phyloP scores from a whole-genome alignment of 2,888 invertebrate species.

The Chymomyza procnemis region DNA sequence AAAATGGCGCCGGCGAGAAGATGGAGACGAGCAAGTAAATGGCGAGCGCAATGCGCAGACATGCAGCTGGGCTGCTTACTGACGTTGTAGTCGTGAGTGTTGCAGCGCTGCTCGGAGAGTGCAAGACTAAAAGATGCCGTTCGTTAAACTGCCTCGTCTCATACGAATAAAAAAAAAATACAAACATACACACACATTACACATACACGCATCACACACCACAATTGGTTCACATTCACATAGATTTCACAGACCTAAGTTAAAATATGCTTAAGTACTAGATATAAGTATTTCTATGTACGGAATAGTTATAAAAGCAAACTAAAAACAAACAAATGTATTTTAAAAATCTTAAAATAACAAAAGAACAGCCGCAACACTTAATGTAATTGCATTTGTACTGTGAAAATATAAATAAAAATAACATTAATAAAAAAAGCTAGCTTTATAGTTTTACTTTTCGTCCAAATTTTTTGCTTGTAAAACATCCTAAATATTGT shows the following conservation, averaged over 20 bases:
- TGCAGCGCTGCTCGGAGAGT: slow-evolving; percentile 35
- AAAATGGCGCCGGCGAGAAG: slow-evolving; percentile 41
- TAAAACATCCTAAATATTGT: no score
- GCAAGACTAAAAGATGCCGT: slow-evolving; percentile 31
- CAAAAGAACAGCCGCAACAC: slow-evolving; percentile 30
- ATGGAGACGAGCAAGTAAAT: slow-evolving; percentile 48
- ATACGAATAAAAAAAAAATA: not conserved
- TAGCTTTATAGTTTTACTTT: not conserved
- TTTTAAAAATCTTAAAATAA: slow-evolving; percentile 23
- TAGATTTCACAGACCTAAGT: slow-evolving; percentile 15
- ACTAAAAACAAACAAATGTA: not conserved
- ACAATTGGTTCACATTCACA: slow-evolving; percentile 4
- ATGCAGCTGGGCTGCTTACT: slow-evolving; percentile 14
- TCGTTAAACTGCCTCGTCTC: slow-evolving; percentile 1
- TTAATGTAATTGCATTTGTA: slow-evolving; percentile 26
- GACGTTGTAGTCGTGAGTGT: slow-evolving; percentile 28
- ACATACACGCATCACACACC: slow-evolving; percentile 14
- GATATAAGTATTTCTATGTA: slow-evolving; percentile 1
- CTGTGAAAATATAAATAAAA: slow-evolving; percentile 26
- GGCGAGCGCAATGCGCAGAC: not conserved
- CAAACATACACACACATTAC: slow-evolving; percentile 15
- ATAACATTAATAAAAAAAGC: slow-evolving; percentile 6
- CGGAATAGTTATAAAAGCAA: not conserved
- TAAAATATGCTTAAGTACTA: slow-evolving; percentile 19
- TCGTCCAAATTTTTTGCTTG: no score